These are phyloP conservation scores for Gymnodraco acuticeps DNA, from an alignment of 2,797 vertebrate species.

Conservation along the genomic window DNA sequence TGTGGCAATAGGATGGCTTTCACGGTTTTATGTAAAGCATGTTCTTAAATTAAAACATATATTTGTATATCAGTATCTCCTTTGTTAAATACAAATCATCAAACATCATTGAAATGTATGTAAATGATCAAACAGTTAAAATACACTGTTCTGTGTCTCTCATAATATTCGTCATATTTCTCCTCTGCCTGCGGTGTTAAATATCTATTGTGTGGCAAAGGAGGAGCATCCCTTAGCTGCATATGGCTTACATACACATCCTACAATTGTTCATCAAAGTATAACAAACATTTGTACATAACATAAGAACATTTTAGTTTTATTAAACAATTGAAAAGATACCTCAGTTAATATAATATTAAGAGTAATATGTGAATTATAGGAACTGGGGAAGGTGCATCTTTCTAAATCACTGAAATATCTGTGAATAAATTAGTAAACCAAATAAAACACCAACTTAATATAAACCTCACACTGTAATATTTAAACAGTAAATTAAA, in stretches of 20 bases:
- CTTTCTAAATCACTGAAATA: background rate
- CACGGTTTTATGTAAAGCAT: background rate
- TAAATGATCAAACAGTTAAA: background rate
- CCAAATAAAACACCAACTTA: background rate
- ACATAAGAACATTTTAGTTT: background rate
- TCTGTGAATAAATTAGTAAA: background rate
- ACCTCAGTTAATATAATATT: background rate
- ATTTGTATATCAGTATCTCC: background rate
- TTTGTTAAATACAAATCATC: too few relatives aligned
- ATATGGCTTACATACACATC: background rate
- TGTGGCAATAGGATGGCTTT: background rate
- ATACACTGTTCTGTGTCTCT: background rate
- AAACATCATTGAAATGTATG: background rate
- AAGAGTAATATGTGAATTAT: background rate
- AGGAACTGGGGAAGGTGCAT: background rate
- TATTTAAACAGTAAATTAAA: slow-evolving; percentile 20
- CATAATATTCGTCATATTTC: background rate
- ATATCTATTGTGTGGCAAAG: background rate
- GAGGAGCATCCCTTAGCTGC: background rate
- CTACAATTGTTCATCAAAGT: background rate
- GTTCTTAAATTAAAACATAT: background rate
- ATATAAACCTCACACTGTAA: slow-evolving; percentile 1
- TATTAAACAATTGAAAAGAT: background rate
- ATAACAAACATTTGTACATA: background rate
- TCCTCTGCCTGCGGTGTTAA: background rate